A percentile compares a stretch with the other conserved stretches of the same genome.
Conservation (phyloP, 2,888 invertebrate genomes). For the Therioaphis trifolii region DNA sequence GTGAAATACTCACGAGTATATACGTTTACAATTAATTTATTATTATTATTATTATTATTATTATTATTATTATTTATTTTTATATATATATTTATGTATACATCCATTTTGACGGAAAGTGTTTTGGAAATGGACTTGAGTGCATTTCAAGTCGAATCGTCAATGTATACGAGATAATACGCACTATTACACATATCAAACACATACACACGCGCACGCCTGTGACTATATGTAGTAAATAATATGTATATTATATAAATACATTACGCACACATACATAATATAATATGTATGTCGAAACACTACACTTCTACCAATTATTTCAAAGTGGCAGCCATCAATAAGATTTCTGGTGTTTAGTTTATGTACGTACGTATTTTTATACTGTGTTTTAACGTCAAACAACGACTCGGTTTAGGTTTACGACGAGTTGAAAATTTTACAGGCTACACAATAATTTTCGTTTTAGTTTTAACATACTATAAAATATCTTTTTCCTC, state of each 20-base stretch:
- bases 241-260: too few relatives aligned
- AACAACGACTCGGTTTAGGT: neutral
- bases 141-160: conserved; percentile 19
- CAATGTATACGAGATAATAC: neutral
- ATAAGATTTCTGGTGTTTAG: neutral
- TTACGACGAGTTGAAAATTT: neutral
- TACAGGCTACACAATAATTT: neutral
- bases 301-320: neutral
- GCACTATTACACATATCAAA: too few relatives aligned
- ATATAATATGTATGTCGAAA: too few relatives aligned
- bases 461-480: neutral
- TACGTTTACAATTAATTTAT: conserved; percentile 13
- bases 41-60: too few relatives aligned
- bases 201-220: too few relatives aligned
- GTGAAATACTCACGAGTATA: neutral
- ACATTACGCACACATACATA: too few relatives aligned
- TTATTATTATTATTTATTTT: too few relatives aligned
- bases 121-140: conserved; percentile 16
- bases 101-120: too few relatives aligned
- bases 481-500: too few relatives aligned
- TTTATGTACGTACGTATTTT: neutral
- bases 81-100: too few relatives aligned
- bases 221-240: too few relatives aligned
- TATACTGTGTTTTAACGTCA: neutral
- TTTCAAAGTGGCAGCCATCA: neutral